Evolutionary conservation across 2,888 invertebrate species (phyloP).

Genomic region (Bedellia somnulentella): DNA sequence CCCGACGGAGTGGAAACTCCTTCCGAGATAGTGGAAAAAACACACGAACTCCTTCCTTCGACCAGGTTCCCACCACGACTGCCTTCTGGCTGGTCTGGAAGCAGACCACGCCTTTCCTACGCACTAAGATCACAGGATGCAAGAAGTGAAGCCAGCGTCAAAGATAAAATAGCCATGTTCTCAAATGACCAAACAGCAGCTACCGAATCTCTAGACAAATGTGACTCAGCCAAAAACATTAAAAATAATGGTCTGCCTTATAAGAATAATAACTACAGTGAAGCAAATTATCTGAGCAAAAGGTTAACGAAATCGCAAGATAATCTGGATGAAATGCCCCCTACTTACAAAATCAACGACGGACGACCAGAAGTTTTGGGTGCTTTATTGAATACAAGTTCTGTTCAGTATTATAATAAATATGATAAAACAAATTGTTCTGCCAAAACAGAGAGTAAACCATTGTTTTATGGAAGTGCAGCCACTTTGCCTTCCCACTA

Average conservation of each 20-base stretch:
- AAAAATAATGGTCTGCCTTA: no score
- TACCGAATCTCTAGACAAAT: constrained; percentile 40
- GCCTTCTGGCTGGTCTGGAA: constrained; percentile 23
- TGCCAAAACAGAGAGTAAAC: constrained; percentile 26
- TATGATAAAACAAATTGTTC: constrained; percentile 18
- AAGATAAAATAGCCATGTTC: constrained; percentile 87
- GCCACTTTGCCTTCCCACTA: constrained; percentile 30
- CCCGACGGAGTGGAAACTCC: constrained; percentile 85
- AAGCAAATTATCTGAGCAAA: constrained; percentile 39
- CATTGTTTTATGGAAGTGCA: constrained; percentile 49
- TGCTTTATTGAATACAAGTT: constrained; percentile 33
- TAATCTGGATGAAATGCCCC: constrained; percentile 54
- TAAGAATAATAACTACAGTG: constrained; percentile 28
- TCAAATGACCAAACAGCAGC: constrained; percentile 57
- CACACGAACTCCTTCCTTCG: constrained; percentile 28
- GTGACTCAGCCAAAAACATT: no score
- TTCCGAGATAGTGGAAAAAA: constrained; percentile 65
- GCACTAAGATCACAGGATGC: constrained; percentile 71
- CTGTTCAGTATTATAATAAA: constrained; percentile 15
- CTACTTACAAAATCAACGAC: constrained; percentile 29
- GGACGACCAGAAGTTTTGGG: constrained; percentile 56
- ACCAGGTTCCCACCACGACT: constrained; percentile 35
- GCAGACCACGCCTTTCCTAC: constrained; percentile 38
- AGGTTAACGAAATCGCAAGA: constrained; percentile 51
- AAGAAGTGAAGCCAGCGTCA: constrained; percentile 77